phyloP scores from a whole-genome alignment of 92 coral and sea anemone genomes.

The Chrysogorgia sp. region DNA sequence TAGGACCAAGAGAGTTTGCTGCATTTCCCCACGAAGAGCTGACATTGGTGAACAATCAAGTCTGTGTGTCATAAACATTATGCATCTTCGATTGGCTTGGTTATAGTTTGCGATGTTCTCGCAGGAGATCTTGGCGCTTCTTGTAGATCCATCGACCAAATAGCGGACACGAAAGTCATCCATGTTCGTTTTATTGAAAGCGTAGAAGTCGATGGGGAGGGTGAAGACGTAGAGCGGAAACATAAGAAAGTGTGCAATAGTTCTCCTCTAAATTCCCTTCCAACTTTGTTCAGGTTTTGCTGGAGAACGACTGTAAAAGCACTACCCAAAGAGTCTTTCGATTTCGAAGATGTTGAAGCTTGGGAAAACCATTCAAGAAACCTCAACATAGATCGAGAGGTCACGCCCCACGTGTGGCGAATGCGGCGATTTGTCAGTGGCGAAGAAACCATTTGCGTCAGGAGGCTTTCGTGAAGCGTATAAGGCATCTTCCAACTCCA shows the following conservation, averaged over 20 bases:
- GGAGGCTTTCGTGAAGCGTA: no score
- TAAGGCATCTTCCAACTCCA: no score
- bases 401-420: not conserved
- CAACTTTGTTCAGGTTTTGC: not conserved
- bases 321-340: no score
- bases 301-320: not conserved
- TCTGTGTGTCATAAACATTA: not conserved
- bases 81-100: not conserved
- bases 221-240: not conserved
- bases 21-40: not conserved
- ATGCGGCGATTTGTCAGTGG: not conserved
- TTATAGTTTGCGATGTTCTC: slow-evolving; percentile 1
- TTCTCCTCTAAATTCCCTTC: not conserved
- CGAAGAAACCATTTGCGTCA: no score
- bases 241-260: not conserved
- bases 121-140: not conserved
- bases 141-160: not conserved
- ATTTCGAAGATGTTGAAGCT: not conserved
- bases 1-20: slow-evolving; percentile 5
- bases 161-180: not conserved
- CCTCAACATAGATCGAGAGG: not conserved
- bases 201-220: no score
- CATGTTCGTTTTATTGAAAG: slow-evolving; percentile 2
- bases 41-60: not conserved
- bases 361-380: not conserved